Percentiles rank a stretch among this genome's conserved stretches.
Evolutionary conservation across 2,888 invertebrate species (phyloP).

Genomic region (Melinopterus prodromus): DNA sequence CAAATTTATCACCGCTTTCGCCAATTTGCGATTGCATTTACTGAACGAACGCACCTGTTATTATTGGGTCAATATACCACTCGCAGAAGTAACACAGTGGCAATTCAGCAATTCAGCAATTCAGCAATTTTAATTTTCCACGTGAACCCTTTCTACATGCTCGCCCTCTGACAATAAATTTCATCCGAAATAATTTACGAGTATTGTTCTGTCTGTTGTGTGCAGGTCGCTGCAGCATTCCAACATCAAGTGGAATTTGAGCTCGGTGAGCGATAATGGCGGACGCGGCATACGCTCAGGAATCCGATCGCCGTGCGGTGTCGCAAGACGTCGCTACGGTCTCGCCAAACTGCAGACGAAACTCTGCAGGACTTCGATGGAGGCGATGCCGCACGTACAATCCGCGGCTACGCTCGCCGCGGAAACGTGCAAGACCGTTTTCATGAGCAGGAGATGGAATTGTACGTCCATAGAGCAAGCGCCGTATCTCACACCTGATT

Average conservation of each 20-base stretch:
- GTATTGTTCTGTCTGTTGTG: conserved; percentile 10
- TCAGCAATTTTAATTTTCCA: background rate
- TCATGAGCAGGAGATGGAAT: conserved; percentile 82
- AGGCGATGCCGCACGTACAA: conserved; percentile 79
- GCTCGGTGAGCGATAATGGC: conserved; percentile 46
- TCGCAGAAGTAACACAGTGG: background rate
- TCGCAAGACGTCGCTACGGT: conserved; percentile 57
- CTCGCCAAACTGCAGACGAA: conserved; percentile 71
- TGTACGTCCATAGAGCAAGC: conserved; percentile 79
- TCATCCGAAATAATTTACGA: background rate
- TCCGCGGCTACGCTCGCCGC: conserved; percentile 75
- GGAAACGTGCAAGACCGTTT: conserved; percentile 74
- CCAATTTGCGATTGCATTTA: background rate
- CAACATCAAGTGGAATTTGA: conserved; percentile 55
- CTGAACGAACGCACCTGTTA: background rate
- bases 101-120: background rate
- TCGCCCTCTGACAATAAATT: background rate
- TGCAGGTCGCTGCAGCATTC: conserved; percentile 58
- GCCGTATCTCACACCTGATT: conserved; percentile 78
- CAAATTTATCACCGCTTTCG: background rate
- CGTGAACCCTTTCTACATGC: background rate
- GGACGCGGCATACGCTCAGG: conserved; percentile 55
- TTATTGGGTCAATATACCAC: conserved; percentile 4
- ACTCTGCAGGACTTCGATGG: conserved; percentile 71
- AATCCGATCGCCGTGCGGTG: conserved; percentile 54